Conservation (phyloP, 2,797 vertebrate species). For the Muscicapa comitata region DNA sequence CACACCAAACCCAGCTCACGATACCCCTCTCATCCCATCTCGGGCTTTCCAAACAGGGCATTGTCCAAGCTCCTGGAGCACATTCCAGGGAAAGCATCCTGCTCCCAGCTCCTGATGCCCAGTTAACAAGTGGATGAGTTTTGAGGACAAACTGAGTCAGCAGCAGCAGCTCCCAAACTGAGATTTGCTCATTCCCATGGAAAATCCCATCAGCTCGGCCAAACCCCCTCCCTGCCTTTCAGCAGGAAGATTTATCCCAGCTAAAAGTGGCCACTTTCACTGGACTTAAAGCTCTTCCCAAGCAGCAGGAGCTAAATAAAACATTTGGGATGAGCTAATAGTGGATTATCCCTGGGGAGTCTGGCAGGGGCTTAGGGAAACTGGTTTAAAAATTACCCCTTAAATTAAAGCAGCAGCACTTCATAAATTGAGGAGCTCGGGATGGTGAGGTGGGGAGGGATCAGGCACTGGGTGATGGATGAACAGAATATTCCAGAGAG, state of each 20-base stretch:
- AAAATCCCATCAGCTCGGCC: neutral
- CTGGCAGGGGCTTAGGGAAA: neutral
- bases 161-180: neutral
- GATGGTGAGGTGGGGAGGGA: neutral
- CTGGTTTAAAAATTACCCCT: neutral
- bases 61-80: neutral
- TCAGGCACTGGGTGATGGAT: neutral
- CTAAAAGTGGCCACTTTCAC: neutral
- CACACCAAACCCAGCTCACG: fast-evolving
- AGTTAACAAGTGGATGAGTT: neutral
- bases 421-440: neutral
- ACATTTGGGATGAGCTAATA: neutral
- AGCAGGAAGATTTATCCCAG: neutral
- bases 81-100: neutral
- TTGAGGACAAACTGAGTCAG: neutral
- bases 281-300: neutral
- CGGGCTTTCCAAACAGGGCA: fast-evolving
- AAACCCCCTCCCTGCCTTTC: neutral
- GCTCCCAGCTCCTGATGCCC: neutral
- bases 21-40: no score
- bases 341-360: neutral
- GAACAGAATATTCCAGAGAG: neutral
- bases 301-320: neutral
- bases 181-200: neutral
- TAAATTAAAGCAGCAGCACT: neutral